Evolutionary conservation across 37 sponge, comb jelly and placozoan genomes (phyloP).

Genomic region (Oscarella lobularis): DNA sequence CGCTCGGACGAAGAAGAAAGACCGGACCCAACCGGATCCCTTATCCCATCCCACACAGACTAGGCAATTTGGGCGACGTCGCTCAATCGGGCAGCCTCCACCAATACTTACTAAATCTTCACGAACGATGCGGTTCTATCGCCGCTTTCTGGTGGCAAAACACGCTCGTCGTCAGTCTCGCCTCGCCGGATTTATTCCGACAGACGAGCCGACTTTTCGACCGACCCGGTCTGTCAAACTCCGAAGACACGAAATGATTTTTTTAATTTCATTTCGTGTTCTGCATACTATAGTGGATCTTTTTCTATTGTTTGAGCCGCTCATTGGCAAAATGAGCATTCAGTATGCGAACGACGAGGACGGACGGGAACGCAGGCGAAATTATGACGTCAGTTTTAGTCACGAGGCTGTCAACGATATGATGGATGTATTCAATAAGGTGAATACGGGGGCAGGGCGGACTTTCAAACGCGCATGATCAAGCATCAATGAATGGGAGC

Average conservation of each 20-base stretch:
- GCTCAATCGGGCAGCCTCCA: conserved; percentile 65
- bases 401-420: neutral
- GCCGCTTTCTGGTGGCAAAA: conserved; percentile 59
- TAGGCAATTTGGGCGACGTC: conserved; percentile 44
- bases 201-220: conserved; percentile 36
- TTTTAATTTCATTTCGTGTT: neutral
- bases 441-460: neutral
- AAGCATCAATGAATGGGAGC: too few relatives aligned
- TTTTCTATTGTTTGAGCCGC: conserved; percentile 25
- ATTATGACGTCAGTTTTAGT: neutral
- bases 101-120: conserved; percentile 59
- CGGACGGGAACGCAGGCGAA: neutral
- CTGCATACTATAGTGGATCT: conserved; percentile 15
- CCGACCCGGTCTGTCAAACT: conserved; percentile 46
- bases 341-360: conserved; percentile 41
- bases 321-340: conserved; percentile 32
- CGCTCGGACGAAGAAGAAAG: too few relatives aligned
- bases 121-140: conserved; percentile 52
- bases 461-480: too few relatives aligned
- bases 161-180: conserved; percentile 54
- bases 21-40: too few relatives aligned
- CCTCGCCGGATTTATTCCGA: conserved; percentile 62
- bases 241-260: neutral
- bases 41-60: too few relatives aligned
- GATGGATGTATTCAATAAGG: neutral